These are phyloP conservation scores for Helicoverpa armigera DNA, from an alignment of 1,140 invertebrate species.

Conservation along the genomic window DNA sequence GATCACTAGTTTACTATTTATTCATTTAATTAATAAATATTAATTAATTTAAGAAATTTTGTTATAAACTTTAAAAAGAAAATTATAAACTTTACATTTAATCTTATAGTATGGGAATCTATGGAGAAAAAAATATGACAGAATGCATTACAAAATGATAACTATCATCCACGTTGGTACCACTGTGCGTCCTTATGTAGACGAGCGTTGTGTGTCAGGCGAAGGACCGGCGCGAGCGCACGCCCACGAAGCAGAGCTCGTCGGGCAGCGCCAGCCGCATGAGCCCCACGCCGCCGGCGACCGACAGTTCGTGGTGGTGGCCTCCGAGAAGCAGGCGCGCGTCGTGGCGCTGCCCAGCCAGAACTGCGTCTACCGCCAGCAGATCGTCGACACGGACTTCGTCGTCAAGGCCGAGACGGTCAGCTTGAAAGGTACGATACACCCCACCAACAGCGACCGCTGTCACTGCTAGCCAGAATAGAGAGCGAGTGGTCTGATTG, in stretches of 20 bases:
- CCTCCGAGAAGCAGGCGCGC: conserved; percentile 97
- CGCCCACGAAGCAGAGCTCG: conserved; percentile 88
- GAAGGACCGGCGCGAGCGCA: conserved; percentile 81
- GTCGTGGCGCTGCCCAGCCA: conserved; percentile 98
- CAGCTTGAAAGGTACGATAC: conserved; percentile 93
- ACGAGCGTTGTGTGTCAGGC: conserved; percentile 50
- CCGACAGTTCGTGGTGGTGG: conserved; percentile 96
- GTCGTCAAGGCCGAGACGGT: conserved; percentile 98
- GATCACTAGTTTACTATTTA: too few relatives aligned
- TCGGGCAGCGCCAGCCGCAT: conserved; percentile 87
- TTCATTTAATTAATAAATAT: too few relatives aligned
- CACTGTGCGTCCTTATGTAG: background rate
- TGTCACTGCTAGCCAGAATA: background rate
- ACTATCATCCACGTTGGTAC: too few relatives aligned
- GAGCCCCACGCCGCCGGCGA: conserved; percentile 93
- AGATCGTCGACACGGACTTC: conserved; percentile 95
- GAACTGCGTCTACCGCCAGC: conserved; percentile 95
- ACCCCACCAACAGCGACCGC: too few relatives aligned
- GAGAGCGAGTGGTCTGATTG: conserved; percentile 60
- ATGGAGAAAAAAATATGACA: background rate
- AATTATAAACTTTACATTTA: too few relatives aligned
- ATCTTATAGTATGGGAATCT: too few relatives aligned
- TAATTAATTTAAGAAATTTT: too few relatives aligned
- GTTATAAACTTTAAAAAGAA: too few relatives aligned
- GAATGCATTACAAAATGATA: background rate